These are phyloP conservation scores for Carassius auratus DNA, from an alignment of 2,113 vertebrate species.

Conservation along the genomic window DNA sequence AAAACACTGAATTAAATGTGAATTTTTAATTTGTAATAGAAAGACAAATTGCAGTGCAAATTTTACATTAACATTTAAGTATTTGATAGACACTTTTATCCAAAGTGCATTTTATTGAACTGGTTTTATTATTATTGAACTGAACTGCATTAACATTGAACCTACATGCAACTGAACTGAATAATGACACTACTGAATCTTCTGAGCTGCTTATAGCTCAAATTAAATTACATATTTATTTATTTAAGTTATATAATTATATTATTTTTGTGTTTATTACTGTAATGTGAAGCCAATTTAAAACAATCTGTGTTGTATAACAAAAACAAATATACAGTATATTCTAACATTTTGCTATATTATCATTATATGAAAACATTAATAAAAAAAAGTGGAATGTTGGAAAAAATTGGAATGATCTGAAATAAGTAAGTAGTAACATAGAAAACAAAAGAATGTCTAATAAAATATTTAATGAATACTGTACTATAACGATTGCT, in stretches of 20 bases:
- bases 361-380: too few species aligned
- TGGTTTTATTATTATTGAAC: not conserved
- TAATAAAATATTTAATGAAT: too few species aligned
- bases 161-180: not conserved
- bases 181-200: not conserved
- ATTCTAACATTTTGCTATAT: too few species aligned
- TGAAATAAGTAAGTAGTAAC: too few species aligned
- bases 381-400: too few species aligned
- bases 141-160: not conserved
- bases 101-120: not conserved
- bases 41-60: not conserved
- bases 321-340: too few species aligned
- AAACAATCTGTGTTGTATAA: not conserved
- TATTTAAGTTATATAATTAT: too few species aligned
- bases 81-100: not conserved
- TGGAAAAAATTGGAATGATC: too few species aligned
- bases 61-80: not conserved
- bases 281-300: not conserved
- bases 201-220: not conserved
- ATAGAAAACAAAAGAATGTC: too few species aligned
- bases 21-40: not conserved
- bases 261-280: not conserved
- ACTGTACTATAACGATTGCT: too few species aligned
- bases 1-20: not conserved
- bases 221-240: not conserved